These are phyloP conservation scores for Anthopleura xanthogrammica DNA, from an alignment of 92 coral and sea anemone genomes.

Conservation along the genomic window DNA sequence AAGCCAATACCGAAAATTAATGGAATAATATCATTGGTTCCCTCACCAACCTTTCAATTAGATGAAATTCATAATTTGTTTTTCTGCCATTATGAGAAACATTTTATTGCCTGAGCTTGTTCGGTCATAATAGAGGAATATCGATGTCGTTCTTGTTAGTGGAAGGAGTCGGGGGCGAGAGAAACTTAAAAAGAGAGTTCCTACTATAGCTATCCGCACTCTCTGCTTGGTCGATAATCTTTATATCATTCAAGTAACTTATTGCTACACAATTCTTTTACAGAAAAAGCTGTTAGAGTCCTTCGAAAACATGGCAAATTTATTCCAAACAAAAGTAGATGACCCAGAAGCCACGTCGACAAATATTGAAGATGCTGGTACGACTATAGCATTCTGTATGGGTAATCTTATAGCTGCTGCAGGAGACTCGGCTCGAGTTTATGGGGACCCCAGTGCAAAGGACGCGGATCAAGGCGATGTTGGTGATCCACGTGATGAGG, in stretches of 20 bases:
- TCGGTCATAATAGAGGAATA: too few relatives aligned
- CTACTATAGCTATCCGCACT: too few relatives aligned
- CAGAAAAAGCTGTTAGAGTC: slow-evolving; percentile 26
- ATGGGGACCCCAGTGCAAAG: slow-evolving; percentile 32
- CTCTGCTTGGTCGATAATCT: too few relatives aligned
- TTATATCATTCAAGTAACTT: not conserved
- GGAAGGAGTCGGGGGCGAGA: too few relatives aligned
- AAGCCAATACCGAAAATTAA: too few relatives aligned
- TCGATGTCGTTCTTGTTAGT: too few relatives aligned
- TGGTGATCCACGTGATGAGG: slow-evolving; percentile 14
- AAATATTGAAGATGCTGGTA: slow-evolving; percentile 39
- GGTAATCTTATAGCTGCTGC: slow-evolving; percentile 50
- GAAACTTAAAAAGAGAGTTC: too few relatives aligned
- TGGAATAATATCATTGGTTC: too few relatives aligned
- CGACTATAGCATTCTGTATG: slow-evolving; percentile 31
- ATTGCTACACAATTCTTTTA: not conserved
- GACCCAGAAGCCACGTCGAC: slow-evolving; percentile 18
- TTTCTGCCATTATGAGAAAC: too few relatives aligned
- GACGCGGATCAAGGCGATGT: slow-evolving; percentile 11
- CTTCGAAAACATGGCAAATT: slow-evolving; percentile 26
- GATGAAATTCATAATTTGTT: too few relatives aligned
- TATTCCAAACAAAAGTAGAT: slow-evolving; percentile 7
- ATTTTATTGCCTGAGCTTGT: too few relatives aligned
- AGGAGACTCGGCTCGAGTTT: slow-evolving; percentile 50
- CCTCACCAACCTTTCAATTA: too few relatives aligned